Evolutionary conservation across 2,113 vertebrate genomes (phyloP).

Genomic region (Podilymbus podiceps): DNA sequence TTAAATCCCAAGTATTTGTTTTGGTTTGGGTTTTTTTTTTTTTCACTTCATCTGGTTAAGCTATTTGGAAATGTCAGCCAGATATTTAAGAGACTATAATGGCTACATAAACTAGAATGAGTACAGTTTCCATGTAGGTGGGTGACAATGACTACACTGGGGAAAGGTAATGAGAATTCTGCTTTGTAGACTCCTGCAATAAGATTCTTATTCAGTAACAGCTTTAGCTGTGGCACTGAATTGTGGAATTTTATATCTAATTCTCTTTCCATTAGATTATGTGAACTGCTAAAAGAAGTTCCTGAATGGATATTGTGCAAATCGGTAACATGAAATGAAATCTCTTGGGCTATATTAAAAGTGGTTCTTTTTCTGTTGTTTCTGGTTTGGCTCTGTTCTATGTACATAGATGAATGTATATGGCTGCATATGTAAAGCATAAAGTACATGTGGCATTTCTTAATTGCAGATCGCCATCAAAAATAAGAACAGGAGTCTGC

Average conservation of each 20-base stretch:
- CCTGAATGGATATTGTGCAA: not conserved
- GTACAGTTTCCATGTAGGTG: not conserved
- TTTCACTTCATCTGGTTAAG: not conserved
- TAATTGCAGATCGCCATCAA: not conserved
- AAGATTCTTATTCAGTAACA: not conserved
- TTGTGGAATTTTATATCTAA: not conserved
- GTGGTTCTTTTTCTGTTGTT: not conserved
- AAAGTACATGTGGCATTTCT: not conserved
- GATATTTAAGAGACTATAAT: not conserved
- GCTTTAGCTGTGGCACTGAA: not conserved
- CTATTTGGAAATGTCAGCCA: not conserved
- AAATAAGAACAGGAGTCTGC: not conserved
- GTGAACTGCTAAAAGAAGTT: not conserved
- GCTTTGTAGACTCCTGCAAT: not conserved
- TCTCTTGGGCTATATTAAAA: not conserved
- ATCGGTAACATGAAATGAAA: not conserved
- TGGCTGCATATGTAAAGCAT: not conserved
- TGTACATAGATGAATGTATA: not conserved
- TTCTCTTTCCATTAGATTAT: not conserved
- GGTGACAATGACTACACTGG: not conserved
- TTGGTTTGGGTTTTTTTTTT: rapidly evolving
- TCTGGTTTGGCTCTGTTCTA: not conserved
- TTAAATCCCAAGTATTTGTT: not conserved
- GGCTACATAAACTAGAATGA: not conserved
- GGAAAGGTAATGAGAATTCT: not conserved